Evolutionary conservation across 2,797 vertebrate species (phyloP).

Genomic region (Mormyrus hasselquistii): DNA sequence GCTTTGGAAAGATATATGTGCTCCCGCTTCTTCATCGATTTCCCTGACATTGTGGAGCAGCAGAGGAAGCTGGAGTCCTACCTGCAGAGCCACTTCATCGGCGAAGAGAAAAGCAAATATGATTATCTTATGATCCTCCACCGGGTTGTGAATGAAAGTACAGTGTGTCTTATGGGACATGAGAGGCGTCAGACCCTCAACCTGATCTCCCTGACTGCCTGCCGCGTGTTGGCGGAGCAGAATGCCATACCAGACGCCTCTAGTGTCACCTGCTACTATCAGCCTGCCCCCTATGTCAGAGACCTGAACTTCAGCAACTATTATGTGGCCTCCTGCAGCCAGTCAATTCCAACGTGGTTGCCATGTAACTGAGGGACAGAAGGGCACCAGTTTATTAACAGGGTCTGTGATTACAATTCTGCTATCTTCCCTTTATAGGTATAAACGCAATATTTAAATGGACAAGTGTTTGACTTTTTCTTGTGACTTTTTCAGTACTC

Average conservation of each 20-base stretch:
- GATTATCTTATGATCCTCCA: conserved; percentile 95
- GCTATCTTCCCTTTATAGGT: not conserved
- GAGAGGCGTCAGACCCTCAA: conserved; percentile 92
- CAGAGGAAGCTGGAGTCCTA: conserved; percentile 92
- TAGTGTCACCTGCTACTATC: conserved; percentile 94
- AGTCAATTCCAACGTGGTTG: conserved; percentile 92
- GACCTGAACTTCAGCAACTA: conserved; percentile 97
- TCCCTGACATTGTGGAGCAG: conserved; percentile 91
- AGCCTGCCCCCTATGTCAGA: conserved; percentile 79
- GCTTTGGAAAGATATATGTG: conserved; percentile 95
- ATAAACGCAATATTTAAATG: conserved; percentile 46
- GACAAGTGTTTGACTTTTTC: conserved; percentile 45
- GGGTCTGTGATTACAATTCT: not conserved
- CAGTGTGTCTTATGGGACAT: conserved; percentile 95
- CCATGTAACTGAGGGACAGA: conserved; percentile 78
- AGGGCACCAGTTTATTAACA: not conserved
- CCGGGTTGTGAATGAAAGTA: conserved; percentile 92
- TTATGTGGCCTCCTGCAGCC: conserved; percentile 80
- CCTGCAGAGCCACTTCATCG: conserved; percentile 93
- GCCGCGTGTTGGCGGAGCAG: conserved; percentile 86
- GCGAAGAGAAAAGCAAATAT: conserved; percentile 92
- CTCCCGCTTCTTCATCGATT: conserved; percentile 97
- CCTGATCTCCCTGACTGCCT: conserved; percentile 85
- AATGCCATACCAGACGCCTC: conserved; percentile 87
- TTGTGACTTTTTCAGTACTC: conserved; percentile 32